A percentile compares a stretch with the other conserved stretches of the same genome.
These are phyloP conservation scores for Conus ventricosus DNA, from an alignment of 1,140 invertebrate species.

Conservation along the genomic window DNA sequence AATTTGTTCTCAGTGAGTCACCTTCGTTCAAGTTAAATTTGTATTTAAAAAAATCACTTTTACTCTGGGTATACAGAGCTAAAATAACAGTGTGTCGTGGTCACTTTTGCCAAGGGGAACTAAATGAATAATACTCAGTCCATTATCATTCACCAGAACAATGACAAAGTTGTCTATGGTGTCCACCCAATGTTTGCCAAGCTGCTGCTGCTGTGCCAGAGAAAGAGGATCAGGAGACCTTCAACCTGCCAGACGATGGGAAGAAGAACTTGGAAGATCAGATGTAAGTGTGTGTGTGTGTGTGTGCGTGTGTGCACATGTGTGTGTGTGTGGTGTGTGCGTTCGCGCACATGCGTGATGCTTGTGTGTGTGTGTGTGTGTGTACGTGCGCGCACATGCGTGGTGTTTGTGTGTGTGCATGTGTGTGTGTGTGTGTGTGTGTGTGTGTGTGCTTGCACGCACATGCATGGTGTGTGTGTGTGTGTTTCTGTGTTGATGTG, in stretches of 20 bases:
- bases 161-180: too few species aligned
- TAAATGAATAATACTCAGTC: too few species aligned
- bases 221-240: neutral
- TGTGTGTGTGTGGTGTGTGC: constrained; percentile 20
- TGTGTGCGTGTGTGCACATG: neutral
- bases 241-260: too few species aligned
- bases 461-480: neutral
- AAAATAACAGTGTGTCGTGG: too few species aligned
- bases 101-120: too few species aligned
- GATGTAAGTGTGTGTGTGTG: neutral
- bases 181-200: too few species aligned
- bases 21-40: too few species aligned
- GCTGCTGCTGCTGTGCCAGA: neutral
- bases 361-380: constrained; percentile 12
- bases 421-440: constrained; percentile 12
- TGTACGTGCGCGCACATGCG: neutral
- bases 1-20: too few species aligned
- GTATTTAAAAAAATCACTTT: too few species aligned
- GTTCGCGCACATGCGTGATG: neutral
- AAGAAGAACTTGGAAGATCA: too few species aligned
- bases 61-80: too few species aligned
- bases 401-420: constrained; percentile 1
- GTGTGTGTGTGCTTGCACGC: neutral
- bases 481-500: neutral
- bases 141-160: too few species aligned